A percentile compares a stretch with the other conserved stretches of the same genome.
These are phyloP conservation scores for Sarcophaga caerulescens DNA, from an alignment of 2,888 invertebrate genomes.

Conservation along the genomic window DNA sequence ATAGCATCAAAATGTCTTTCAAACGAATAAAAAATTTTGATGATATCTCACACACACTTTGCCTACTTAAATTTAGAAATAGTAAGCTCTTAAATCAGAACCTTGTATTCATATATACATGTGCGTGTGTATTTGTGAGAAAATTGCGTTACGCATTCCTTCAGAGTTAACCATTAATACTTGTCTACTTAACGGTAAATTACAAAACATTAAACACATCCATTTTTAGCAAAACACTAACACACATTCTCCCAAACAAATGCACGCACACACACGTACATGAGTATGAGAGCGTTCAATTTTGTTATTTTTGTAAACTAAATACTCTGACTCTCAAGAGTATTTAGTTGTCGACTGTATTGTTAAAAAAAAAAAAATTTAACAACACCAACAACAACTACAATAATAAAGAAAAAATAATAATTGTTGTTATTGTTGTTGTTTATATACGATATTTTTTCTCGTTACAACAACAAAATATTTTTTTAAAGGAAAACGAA, in stretches of 20 bases:
- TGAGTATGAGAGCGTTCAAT: conserved; percentile 14
- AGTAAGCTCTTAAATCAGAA: too few species aligned
- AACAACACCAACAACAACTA: conserved; percentile 20
- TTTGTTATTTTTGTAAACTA: conserved; percentile 40
- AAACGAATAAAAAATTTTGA: too few species aligned
- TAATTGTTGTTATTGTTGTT: neutral
- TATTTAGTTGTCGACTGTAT: conserved; percentile 67
- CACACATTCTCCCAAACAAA: conserved; percentile 23
- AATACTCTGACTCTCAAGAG: conserved; percentile 48
- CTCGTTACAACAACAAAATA: conserved; percentile 49
- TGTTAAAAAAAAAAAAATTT: conserved; percentile 53
- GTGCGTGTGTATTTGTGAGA: conserved; percentile 6
- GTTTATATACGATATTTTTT: neutral
- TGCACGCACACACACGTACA: conserved; percentile 66
- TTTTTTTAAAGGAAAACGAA: conserved; percentile 35
- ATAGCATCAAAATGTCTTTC: too few species aligned
- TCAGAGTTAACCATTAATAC: conserved; percentile 80
- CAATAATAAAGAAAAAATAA: conserved; percentile 11
- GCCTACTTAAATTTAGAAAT: too few species aligned
- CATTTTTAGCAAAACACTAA: conserved; percentile 58
- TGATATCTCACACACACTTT: too few species aligned
- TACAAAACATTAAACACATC: conserved; percentile 79
- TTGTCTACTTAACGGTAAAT: conserved; percentile 81
- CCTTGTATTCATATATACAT: too few species aligned
- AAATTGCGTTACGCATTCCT: conserved; percentile 76